Percentiles rank a stretch among this genome's conserved stretches.
Conservation (phyloP, 2,113 vertebrate genomes). For the Pagrus major region DNA sequence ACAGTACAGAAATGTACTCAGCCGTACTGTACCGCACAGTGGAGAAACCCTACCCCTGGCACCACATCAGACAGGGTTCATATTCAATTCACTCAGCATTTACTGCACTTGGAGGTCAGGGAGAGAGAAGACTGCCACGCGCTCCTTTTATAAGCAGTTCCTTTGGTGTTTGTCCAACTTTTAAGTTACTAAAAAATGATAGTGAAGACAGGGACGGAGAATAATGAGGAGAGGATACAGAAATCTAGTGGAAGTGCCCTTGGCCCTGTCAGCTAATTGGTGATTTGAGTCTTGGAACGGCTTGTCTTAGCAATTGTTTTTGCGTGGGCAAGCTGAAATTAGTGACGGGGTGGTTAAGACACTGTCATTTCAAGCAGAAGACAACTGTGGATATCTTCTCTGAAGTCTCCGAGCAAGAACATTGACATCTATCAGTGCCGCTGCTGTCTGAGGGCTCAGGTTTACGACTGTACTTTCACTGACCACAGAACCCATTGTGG, state of each 20-base stretch:
- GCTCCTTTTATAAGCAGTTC: slow-evolving; percentile 51
- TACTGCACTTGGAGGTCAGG: slow-evolving; percentile 71
- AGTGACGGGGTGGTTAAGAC: slow-evolving; percentile 8
- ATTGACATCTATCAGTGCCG: background rate
- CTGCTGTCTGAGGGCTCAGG: slow-evolving; percentile 14
- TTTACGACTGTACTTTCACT: slow-evolving; percentile 26
- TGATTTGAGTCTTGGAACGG: slow-evolving; percentile 21
- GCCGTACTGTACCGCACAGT: slow-evolving; percentile 42
- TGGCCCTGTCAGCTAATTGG: slow-evolving; percentile 49
- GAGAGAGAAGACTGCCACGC: slow-evolving; percentile 44
- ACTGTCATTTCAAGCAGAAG: slow-evolving; percentile 6
- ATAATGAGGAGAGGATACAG: slow-evolving; percentile 49
- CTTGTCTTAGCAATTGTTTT: slow-evolving; percentile 44
- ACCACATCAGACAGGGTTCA: slow-evolving; percentile 68
- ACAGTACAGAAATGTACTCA: slow-evolving; percentile 65
- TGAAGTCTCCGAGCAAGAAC: slow-evolving; percentile 18
- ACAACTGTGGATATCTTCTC: background rate
- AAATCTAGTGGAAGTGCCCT: slow-evolving; percentile 35
- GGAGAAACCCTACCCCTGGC: slow-evolving; percentile 75
- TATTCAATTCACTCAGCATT: slow-evolving; percentile 78
- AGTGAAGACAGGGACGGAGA: slow-evolving; percentile 42
- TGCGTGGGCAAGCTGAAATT: slow-evolving; percentile 35
- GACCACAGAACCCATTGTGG: slow-evolving; percentile 6
- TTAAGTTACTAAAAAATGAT: slow-evolving; percentile 49
- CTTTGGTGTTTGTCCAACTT: slow-evolving; percentile 71